Percentiles rank a stretch among this genome's conserved stretches.
Evolutionary conservation across 1,140 invertebrate genomes (phyloP).

Genomic region (Drosophila azteca): DNA sequence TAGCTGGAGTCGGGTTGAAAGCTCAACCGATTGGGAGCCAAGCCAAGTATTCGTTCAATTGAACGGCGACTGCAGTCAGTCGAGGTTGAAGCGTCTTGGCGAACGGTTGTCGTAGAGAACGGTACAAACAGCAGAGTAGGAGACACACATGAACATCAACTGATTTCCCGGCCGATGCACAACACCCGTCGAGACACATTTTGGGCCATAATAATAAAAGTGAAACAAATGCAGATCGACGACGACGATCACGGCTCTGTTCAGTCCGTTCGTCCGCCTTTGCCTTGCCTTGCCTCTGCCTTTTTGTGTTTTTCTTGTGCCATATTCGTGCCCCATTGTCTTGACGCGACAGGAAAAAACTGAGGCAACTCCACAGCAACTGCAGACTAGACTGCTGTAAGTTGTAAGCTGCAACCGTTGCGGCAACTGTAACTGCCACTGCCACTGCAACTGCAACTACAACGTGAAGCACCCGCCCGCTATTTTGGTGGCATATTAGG

Average conservation of each 20-base stretch:
- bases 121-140: neutral
- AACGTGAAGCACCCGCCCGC: constrained; percentile 64
- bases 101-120: constrained; percentile 49
- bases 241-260: neutral
- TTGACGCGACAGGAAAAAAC: constrained; percentile 16
- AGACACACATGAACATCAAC: neutral
- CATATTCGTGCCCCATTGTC: constrained; percentile 65
- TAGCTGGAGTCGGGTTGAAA: too few relatives aligned
- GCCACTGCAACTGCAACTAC: constrained; percentile 35
- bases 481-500: constrained; percentile 70
- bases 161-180: constrained; percentile 2
- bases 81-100: constrained; percentile 65
- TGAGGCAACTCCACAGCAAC: constrained; percentile 9
- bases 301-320: constrained; percentile 40
- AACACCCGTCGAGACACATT: constrained; percentile 24
- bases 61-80: constrained; percentile 68
- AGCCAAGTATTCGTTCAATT: constrained; percentile 56
- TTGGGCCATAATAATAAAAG: constrained; percentile 55
- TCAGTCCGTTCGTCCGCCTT: too few relatives aligned
- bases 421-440: constrained; percentile 23
- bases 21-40: constrained; percentile 3
- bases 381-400: constrained; percentile 6
- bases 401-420: constrained; percentile 7
- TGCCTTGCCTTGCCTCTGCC: too few relatives aligned
- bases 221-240: constrained; percentile 31